Conservation (phyloP, 2,888 invertebrate species). For the Allygus modestus region DNA sequence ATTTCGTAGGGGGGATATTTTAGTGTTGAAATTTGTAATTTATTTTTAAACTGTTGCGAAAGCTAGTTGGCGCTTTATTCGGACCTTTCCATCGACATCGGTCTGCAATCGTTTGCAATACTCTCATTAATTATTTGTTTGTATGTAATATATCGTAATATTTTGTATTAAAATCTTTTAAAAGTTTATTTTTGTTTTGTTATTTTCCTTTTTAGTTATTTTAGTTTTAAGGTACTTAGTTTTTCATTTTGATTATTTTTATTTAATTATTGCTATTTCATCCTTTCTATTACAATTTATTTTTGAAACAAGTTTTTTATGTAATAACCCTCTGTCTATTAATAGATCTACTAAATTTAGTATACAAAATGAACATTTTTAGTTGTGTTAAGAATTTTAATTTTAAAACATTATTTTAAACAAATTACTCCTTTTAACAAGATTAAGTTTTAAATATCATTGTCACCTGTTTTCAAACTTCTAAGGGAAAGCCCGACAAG, state of each 20-base stretch:
- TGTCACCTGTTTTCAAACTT: no score
- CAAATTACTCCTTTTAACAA: no score
- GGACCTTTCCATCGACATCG: constrained; percentile 30
- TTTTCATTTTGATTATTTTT: not conserved
- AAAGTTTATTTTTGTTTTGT: constrained; percentile 28
- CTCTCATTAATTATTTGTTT: constrained; percentile 50
- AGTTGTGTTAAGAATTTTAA: no score
- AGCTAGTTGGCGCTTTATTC: constrained; percentile 47
- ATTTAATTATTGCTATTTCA: no score
- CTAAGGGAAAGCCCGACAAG: no score
- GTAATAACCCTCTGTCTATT: no score
- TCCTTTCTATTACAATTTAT: not conserved
- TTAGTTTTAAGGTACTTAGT: constrained; percentile 29
- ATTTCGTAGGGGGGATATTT: constrained; percentile 56
- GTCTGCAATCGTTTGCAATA: constrained; percentile 57
- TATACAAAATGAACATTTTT: no score
- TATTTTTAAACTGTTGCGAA: constrained; percentile 56
- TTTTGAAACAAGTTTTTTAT: no score
- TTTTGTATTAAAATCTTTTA: constrained; percentile 57
- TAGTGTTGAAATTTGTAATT: constrained; percentile 58
- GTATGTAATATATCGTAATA: constrained; percentile 52
- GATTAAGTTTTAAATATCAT: no score
- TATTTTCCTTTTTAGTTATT: constrained; percentile 52
- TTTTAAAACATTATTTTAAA: no score
- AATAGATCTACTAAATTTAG: no score